Percentiles rank a stretch among this genome's conserved stretches.
Evolutionary conservation across 1,140 invertebrate species (phyloP).

Genomic region (Apis cerana): DNA sequence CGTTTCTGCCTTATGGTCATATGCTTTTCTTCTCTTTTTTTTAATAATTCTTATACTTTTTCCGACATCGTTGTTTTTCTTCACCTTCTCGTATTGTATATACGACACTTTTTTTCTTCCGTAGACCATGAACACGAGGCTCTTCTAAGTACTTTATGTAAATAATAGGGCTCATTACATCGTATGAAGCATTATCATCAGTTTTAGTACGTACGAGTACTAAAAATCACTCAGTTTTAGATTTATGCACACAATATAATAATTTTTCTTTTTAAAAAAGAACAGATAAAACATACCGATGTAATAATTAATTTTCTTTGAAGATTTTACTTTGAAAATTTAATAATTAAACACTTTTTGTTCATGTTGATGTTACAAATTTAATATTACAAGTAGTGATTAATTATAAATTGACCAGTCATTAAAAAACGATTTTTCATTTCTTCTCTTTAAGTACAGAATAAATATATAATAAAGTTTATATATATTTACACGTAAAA

Average conservation of each 20-base stretch:
- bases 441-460: neutral
- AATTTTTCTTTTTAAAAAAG: neutral
- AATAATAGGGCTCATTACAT: slow-evolving; percentile 29
- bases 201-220: neutral
- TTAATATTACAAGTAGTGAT: neutral
- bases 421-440: neutral
- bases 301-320: no score
- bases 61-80: slow-evolving; percentile 9
- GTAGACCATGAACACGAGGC: slow-evolving; percentile 4
- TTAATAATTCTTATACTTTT: neutral
- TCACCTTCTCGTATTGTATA: neutral
- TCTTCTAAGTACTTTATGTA: slow-evolving; percentile 32
- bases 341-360: neutral
- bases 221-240: neutral
- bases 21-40: slow-evolving; percentile 22
- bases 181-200: slow-evolving; percentile 24
- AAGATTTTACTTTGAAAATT: no score
- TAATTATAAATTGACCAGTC: neutral
- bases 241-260: neutral
- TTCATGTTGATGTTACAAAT: neutral
- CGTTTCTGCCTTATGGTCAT: slow-evolving; percentile 23
- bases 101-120: neutral
- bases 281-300: no score
- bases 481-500: neutral
- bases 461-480: neutral